These are phyloP conservation scores for Cheilosia urbana DNA, from an alignment of 2,888 invertebrate genomes.

Conservation along the genomic window DNA sequence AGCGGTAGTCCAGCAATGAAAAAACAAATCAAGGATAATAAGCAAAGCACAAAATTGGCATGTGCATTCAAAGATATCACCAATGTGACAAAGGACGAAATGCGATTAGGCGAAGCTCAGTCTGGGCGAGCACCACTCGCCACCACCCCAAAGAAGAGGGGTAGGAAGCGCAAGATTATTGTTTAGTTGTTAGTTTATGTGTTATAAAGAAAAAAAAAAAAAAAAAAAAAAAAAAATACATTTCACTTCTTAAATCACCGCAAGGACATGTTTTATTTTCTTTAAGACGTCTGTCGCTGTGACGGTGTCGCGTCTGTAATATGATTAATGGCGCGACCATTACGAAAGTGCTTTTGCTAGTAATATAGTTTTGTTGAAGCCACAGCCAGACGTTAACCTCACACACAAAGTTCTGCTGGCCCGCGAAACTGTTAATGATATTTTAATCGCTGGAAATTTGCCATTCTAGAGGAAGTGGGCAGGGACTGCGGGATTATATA, in stretches of 20 bases:
- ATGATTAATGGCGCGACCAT: conserved; percentile 61
- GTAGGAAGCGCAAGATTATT: conserved; percentile 30
- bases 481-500: not conserved
- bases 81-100: conserved; percentile 25
- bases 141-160: not conserved
- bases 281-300: not conserved
- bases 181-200: conserved; percentile 1
- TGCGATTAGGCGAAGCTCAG: conserved; percentile 6
- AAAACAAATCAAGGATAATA: conserved; percentile 18
- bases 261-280: conserved; percentile 22
- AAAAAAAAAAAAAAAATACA: too few species aligned
- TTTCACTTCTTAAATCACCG: conserved; percentile 1
- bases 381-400: conserved; percentile 35
- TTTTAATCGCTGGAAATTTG: conserved; percentile 70
- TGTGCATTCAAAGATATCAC: conserved; percentile 37
- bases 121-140: not conserved
- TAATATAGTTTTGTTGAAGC: not conserved
- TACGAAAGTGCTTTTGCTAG: conserved; percentile 29
- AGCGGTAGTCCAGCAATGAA: not conserved
- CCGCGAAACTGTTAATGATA: conserved; percentile 67
- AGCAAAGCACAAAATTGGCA: conserved; percentile 25
- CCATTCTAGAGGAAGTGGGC: conserved; percentile 28
- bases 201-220: too few species aligned
- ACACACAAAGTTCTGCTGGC: conserved; percentile 6
- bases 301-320: conserved; percentile 12